Evolutionary conservation across 2,888 invertebrate genomes (phyloP).

Genomic region (Augiades crinisus): DNA sequence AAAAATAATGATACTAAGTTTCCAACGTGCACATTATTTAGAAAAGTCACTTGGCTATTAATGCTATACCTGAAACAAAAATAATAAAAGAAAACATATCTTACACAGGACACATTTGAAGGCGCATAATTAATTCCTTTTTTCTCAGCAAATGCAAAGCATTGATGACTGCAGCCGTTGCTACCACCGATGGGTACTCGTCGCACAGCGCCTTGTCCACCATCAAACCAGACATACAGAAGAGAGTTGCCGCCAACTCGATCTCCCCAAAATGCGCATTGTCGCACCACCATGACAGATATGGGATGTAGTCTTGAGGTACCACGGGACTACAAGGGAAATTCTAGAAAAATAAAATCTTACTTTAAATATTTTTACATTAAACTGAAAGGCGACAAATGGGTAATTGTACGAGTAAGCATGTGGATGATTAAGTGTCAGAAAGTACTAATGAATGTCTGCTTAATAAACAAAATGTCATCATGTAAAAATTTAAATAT

Average conservation of each 20-base stretch:
- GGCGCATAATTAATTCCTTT: conserved; percentile 37
- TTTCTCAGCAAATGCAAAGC: conserved; percentile 51
- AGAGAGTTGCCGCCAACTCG: conserved; percentile 57
- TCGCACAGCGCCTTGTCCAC: conserved; percentile 46
- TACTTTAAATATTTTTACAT: too few species aligned
- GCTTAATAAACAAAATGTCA: too few species aligned
- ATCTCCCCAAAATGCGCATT: conserved; percentile 45
- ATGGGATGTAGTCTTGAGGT: conserved; percentile 59
- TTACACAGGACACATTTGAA: conserved; percentile 50
- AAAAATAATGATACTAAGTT: too few species aligned
- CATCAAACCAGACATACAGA: conserved; percentile 56
- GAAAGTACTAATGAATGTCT: too few species aligned
- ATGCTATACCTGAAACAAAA: too few species aligned
- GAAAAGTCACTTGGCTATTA: too few species aligned
- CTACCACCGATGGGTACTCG: conserved; percentile 58
- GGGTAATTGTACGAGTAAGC: too few species aligned
- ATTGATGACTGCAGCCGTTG: conserved; percentile 52
- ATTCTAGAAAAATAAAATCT: conserved; percentile 42
- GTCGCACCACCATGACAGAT: conserved; percentile 59
- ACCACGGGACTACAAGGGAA: conserved; percentile 57
- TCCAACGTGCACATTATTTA: too few species aligned
- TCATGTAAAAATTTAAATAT: too few species aligned
- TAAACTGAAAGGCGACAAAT: too few species aligned
- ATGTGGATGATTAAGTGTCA: too few species aligned
- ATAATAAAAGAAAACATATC: conserved; percentile 31